Evolutionary conservation across 1,140 invertebrate species (phyloP), one percentile per base, ranked within the genome.

Genomic region (Uloborus diversus): DNA sequence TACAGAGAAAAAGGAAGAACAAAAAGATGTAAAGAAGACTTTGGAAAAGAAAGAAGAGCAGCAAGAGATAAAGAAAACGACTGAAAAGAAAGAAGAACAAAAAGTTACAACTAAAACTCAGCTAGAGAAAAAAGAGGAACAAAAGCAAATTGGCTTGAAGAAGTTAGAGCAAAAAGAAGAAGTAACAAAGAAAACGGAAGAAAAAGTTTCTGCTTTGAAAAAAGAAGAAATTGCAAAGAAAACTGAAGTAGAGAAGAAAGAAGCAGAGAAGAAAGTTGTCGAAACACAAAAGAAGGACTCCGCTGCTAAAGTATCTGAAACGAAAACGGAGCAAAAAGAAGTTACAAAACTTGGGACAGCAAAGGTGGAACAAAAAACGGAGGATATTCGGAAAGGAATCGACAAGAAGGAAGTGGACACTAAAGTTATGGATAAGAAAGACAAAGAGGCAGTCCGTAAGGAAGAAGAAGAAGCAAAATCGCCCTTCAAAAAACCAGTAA

Each of bases 311-410:
- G n/a, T n/a, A n/a, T n/a, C n/a, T n/a, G n/a, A n/a, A n/a, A n/a
- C n/a, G n/a, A n/a, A n/a, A n/a, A n/a, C n/a, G n/a, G n/a, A n/a
- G n/a, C 11, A 23, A 64, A 64, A 42, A 30, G 37, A 64, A 20
- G 47, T 30, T n/a, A 17, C 20, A 17, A 65, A 65, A 47, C 4
- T 27, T 13, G 62, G 37, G 2, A 27, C 20, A 0, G 88, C 89
- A 80, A 85, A 86, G 59, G 88, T 89, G 42, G 83, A 83, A 30
- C 86, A 84, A 84, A 20, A 85, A 23, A n/a, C 27, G 35, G 13
- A 14, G 1, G 68, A 70, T 27, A 32, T 30, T 3, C n/a, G 32
- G 5, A 70, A 59, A 68, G 13, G n/a, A n/a, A n/a, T n/a, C n/a
- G n/a, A n/a, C n/a, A n/a, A n/a, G n/a, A n/a, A n/a, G n/a, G n/a